Percentiles rank a stretch among this genome's conserved stretches.
phyloP scores from a whole-genome alignment of 1,140 invertebrate genomes.

The Papilio xuthus region DNA sequence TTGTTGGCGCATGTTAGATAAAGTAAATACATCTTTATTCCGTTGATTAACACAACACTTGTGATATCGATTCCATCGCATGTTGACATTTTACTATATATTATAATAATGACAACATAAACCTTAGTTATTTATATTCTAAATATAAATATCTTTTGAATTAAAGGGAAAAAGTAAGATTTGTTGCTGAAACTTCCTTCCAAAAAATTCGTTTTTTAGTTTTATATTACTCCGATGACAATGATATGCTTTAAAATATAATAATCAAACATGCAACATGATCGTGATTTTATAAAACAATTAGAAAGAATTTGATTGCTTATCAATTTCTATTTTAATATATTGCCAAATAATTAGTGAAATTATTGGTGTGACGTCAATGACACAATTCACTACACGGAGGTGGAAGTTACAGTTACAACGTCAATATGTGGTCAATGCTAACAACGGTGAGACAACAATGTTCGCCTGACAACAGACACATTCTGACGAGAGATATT shows the following conservation, averaged over 20 bases:
- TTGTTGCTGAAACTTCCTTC: no score
- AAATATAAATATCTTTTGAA: no score
- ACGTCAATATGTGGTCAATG: slow-evolving; percentile 32
- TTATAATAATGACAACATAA: not conserved
- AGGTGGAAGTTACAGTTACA: slow-evolving; percentile 11
- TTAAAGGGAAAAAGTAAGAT: no score
- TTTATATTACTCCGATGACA: no score
- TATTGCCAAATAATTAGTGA: not conserved
- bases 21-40: not conserved
- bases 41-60: slow-evolving; percentile 9
- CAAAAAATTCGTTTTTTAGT: no score
- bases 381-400: not conserved
- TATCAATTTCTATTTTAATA: not conserved
- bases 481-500: slow-evolving; percentile 29
- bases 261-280: not conserved
- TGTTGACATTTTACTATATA: not conserved
- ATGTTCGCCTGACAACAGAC: slow-evolving; percentile 27
- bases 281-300: not conserved
- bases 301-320: not conserved
- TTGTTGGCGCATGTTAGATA: not conserved
- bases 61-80: not conserved
- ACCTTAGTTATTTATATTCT: no score
- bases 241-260: not conserved
- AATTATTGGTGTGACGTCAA: not conserved
- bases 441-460: slow-evolving; percentile 36